Evolutionary conservation across 2,888 invertebrate genomes (phyloP), one percentile per base, ranked within the genome.

Genomic region (Cosmia trapezina): DNA sequence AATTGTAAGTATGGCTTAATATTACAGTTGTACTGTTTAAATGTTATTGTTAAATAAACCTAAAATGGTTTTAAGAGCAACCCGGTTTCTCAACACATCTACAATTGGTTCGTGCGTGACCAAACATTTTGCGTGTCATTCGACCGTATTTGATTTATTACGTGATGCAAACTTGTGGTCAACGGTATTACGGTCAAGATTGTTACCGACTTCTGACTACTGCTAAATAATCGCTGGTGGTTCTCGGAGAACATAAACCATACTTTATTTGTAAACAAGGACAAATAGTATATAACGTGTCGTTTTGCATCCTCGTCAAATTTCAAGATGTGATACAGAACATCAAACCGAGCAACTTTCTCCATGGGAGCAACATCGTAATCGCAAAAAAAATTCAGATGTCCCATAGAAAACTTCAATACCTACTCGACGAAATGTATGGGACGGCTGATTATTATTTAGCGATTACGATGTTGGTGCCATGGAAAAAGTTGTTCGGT

Each of bases 121-220:
- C 47, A 37, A 66, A 68, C 33, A 49, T 70, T 73, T 80, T 37
- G 70, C 83, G 53, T 67, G 80, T 78, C 69, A 59, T 67, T 77
- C 66, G 56, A 49, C 82, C 78, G 45, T 82, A 70, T 80, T 80
- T 70, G 73, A 67, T 67, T 70, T 82, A 61, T 60, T 57, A 70
- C 51, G 71, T 70, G 72, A 49, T 56, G 67, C 56, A 54, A 70
- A 82, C 60, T 66, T 82, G 72, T 57, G 78, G 60, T 64, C 51
- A 22, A n/a, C 65, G 47, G 47, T 43, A 77, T 56, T 81, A 61
- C 63, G 81, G 81, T 76, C 68, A 77, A 77, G 68, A 80, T 61
- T 68, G 49, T 71, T 57, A 65, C 33, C 14, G 33, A 51, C 22
- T n/a, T 63, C n/a, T 17, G 5, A 3, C 47, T n/a, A 62, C 62